Evolutionary conservation across 2,113 vertebrate genomes (phyloP), one percentile per base, ranked within the genome.

Genomic region (Petaurus breviceps): DNA sequence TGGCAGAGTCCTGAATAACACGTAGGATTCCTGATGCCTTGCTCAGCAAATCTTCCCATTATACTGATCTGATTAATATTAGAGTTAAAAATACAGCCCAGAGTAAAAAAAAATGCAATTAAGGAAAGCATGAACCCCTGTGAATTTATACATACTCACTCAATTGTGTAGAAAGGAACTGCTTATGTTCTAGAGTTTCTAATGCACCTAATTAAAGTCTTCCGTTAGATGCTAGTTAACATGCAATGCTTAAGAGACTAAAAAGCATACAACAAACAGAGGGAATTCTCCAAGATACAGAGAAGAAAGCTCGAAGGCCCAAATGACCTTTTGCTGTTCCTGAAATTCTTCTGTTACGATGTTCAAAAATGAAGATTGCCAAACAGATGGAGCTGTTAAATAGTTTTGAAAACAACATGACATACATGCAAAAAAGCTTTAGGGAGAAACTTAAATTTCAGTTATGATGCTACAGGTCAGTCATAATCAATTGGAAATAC

Each of bases 351-450:
- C 57, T 92, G 23, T 68, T 43, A 43, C 16, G 16, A 95, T 97
- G 31, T 95, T 98, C 97, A 96, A 96, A 98, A 98, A 95, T 90
- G 52, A 97, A 97, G 94, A 96, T 49, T 94, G 54, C 3, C 14
- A 97, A 97, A 97, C 93, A 98, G 95, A 97, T 98, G 96, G 94
- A 95, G 43, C 90, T 95, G 92, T 97, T 98, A 97, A 52, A 1
- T 11, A 94, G 93, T 97, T 98, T 96, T 94, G 12, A 94, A 98
- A 98, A 95, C 95, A 96, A 96, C 0, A 90, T 1, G 90, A 89
- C 84, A 91, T 43, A 84, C 31, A 95, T 23, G 89, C 57, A 96
- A 93, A 92, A 51, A 90, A 94, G 53, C 95, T 95, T 93, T 4
- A 91, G 90, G 84, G 92, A 55, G 92, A 97, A 95, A 5, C 43